Conservation (phyloP, 2,113 vertebrate genomes). For the Notiomystis cincta region DNA sequence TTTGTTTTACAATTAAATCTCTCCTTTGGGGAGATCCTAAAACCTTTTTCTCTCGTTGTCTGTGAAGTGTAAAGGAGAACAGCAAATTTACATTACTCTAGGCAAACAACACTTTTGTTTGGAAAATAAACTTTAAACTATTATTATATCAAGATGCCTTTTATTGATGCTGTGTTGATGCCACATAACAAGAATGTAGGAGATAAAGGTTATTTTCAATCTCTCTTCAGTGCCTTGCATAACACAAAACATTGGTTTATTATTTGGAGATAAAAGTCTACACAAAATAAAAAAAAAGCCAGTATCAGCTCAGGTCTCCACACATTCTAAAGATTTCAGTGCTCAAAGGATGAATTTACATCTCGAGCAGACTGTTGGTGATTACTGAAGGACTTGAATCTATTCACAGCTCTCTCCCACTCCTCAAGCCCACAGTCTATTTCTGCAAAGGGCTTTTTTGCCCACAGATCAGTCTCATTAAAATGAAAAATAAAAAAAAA, state of each 20-base stretch:
- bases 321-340: not conserved
- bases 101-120: slow-evolving; percentile 12
- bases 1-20: slow-evolving; percentile 32
- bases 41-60: not conserved
- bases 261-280: not conserved
- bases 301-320: not conserved
- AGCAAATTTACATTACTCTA: slow-evolving; percentile 2
- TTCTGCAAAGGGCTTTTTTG: not conserved
- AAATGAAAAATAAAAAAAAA: not conserved
- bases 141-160: not conserved
- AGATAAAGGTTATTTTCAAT: not conserved
- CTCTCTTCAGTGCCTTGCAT: not conserved
- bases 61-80: not conserved
- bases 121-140: slow-evolving; percentile 28
- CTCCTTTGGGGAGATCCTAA: not conserved
- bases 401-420: not conserved
- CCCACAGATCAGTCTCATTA: not conserved
- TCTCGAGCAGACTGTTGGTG: not conserved
- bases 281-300: not conserved
- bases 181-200: not conserved
- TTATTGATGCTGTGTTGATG: not conserved
- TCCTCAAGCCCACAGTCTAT: not conserved
- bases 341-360: not conserved
- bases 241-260: not conserved
- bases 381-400: not conserved